Evolutionary conservation across 2,113 vertebrate species (phyloP).

Genomic region (Alethe diademata): DNA sequence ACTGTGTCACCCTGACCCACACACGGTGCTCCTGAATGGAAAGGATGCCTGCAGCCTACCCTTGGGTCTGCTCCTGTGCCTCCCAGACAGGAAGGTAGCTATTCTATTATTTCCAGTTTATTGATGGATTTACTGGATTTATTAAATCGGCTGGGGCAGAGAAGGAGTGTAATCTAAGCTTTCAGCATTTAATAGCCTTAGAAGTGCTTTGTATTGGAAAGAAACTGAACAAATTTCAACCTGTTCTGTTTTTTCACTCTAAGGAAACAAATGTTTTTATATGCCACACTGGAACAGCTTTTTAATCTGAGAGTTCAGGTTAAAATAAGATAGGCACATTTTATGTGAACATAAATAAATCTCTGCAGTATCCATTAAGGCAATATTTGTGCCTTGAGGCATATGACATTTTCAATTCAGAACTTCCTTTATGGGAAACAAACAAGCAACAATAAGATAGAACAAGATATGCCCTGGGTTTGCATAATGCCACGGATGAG

Average conservation of each 20-base stretch:
- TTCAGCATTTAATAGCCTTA: background rate
- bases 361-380: background rate
- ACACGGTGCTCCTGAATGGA: fast-evolving
- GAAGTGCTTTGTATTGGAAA: background rate
- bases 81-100: background rate
- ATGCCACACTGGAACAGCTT: background rate
- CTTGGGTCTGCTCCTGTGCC: background rate
- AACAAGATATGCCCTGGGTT: conserved; percentile 30
- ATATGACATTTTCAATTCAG: conserved; percentile 25
- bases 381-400: conserved; percentile 24
- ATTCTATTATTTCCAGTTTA: background rate
- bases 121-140: background rate
- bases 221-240: conserved; percentile 22
- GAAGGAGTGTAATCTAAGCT: background rate
- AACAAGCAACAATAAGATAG: conserved; percentile 11
- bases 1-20: background rate
- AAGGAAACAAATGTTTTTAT: conserved; percentile 28
- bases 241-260: background rate
- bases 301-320: background rate
- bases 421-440: background rate
- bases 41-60: background rate
- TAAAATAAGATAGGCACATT: background rate
- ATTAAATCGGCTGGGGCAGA: background rate
- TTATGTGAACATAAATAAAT: background rate
- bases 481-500: background rate